Conservation (phyloP, 2,888 invertebrate species). For the Megastigmus dorsalis region DNA sequence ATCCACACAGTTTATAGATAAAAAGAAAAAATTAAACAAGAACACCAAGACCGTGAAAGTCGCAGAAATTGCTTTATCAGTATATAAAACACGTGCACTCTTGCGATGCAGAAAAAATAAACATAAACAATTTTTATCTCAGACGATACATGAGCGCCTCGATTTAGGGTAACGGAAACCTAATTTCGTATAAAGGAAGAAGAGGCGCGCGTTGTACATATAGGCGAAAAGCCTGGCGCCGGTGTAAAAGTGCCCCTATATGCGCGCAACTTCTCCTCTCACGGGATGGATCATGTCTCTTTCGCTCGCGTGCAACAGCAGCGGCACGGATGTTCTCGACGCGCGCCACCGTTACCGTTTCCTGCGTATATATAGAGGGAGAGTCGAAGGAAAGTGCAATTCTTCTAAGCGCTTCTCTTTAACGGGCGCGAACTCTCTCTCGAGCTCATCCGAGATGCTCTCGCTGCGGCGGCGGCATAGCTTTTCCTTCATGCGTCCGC, state of each 20-base stretch:
- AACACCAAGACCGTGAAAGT: too few relatives aligned
- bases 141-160: too few relatives aligned
- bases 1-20: too few relatives aligned
- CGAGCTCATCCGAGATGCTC: neutral
- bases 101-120: too few relatives aligned
- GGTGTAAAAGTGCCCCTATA: conserved; percentile 5
- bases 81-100: too few relatives aligned
- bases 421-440: conserved; percentile 25
- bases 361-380: conserved; percentile 27
- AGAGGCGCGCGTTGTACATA: too few relatives aligned
- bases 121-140: too few relatives aligned
- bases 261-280: neutral
- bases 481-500: conserved; percentile 45
- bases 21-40: too few relatives aligned
- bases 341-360: conserved; percentile 31
- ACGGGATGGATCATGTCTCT: conserved; percentile 32
- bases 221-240: neutral
- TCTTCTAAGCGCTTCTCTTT: conserved; percentile 40
- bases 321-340: neutral
- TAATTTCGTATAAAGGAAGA: too few relatives aligned
- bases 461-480: conserved; percentile 8
- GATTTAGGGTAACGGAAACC: too few relatives aligned
- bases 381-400: conserved; percentile 63
- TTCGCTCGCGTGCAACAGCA: neutral
- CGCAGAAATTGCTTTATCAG: too few relatives aligned